phyloP scores from a whole-genome alignment of 1,140 invertebrate species.

The Kradibia gibbosae region DNA sequence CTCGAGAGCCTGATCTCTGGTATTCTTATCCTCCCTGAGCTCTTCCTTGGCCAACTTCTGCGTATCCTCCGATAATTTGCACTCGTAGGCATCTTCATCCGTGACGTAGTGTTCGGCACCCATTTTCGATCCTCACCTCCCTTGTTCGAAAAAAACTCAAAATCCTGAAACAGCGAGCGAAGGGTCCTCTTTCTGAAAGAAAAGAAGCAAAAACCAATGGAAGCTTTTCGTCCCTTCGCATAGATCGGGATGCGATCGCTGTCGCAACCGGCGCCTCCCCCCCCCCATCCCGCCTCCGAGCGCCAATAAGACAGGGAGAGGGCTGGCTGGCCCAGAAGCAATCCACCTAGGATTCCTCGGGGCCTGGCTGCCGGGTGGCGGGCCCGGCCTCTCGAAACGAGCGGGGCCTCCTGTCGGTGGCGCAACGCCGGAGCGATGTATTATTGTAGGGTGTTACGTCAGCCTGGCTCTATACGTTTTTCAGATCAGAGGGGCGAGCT shows the following conservation, averaged over 20 bases:
- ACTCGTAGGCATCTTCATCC: slow-evolving; percentile 77
- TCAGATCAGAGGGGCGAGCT: slow-evolving; percentile 20
- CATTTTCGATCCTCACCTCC: slow-evolving; percentile 52
- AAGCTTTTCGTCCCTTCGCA: neutral
- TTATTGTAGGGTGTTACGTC: slow-evolving; percentile 43
- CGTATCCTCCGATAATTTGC: slow-evolving; percentile 75
- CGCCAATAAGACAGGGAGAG: too few relatives aligned
- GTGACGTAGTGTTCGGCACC: slow-evolving; percentile 71
- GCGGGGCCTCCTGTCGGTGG: slow-evolving; percentile 15
- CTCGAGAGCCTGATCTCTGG: slow-evolving; percentile 78
- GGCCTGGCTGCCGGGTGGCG: too few relatives aligned
- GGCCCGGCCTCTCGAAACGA: neutral
- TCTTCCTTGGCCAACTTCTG: slow-evolving; percentile 79
- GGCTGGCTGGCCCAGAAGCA: too few relatives aligned
- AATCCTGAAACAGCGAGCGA: too few relatives aligned
- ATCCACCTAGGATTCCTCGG: too few relatives aligned
- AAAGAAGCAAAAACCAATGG: too few relatives aligned
- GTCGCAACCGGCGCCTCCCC: too few relatives aligned
- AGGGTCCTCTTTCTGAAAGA: too few relatives aligned
- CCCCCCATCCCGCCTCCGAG: too few relatives aligned
- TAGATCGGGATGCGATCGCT: neutral
- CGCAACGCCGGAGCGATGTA: slow-evolving; percentile 9
- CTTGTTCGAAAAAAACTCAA: too few relatives aligned
- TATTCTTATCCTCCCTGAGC: slow-evolving; percentile 79
- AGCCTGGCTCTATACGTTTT: slow-evolving; percentile 33